These are phyloP conservation scores for Ephestia elutella DNA, from an alignment of 1,140 invertebrate species.

Conservation along the genomic window DNA sequence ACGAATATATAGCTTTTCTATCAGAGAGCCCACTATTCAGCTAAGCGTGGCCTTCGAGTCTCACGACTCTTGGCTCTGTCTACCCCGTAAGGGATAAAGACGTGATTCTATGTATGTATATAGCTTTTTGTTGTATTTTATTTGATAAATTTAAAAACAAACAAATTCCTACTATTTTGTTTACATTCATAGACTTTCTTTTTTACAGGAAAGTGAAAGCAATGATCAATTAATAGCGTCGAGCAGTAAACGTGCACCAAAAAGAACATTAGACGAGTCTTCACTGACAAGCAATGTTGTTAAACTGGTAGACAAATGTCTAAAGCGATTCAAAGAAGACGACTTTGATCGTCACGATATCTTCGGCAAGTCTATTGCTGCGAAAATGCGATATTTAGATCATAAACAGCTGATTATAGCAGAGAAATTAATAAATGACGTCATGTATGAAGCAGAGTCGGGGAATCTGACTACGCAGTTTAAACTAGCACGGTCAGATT, in stretches of 20 bases:
- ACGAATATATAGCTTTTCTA: too few species aligned
- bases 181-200: neutral
- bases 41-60: too few species aligned
- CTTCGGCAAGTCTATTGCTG: neutral
- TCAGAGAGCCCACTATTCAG: too few species aligned
- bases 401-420: neutral
- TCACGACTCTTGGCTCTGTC: too few species aligned
- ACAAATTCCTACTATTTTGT: too few species aligned
- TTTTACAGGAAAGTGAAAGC: neutral
- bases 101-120: too few species aligned
- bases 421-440: constrained; percentile 1
- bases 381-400: neutral
- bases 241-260: neutral
- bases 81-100: too few species aligned
- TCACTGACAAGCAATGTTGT: neutral
- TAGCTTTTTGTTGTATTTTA: too few species aligned
- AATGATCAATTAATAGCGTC: neutral
- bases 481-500: neutral
- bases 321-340: neutral
- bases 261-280: neutral
- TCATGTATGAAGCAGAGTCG: neutral
- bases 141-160: too few species aligned
- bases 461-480: neutral
- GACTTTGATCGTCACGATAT: neutral
- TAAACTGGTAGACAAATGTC: neutral